Evolutionary conservation across 2,888 invertebrate genomes (phyloP).

Genomic region (Clusia tigrina): DNA sequence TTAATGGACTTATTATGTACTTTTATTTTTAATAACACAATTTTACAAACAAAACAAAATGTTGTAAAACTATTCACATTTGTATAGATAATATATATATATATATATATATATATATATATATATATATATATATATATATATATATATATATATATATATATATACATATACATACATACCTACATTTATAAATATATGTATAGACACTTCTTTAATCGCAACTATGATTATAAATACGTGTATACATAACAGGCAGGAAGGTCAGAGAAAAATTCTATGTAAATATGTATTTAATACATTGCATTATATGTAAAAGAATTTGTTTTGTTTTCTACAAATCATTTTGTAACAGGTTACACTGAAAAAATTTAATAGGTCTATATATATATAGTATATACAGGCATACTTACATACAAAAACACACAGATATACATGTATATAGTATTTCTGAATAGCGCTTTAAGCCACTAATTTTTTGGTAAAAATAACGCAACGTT

Average conservation of each 20-base stretch:
- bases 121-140: constrained; percentile 15
- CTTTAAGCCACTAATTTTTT: no score
- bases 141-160: constrained; percentile 26
- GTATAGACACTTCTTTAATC: not conserved
- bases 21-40: constrained; percentile 24
- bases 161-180: constrained; percentile 36
- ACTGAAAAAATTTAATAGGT: no score
- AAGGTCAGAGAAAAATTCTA: not conserved
- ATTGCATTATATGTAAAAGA: constrained; percentile 8
- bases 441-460: no score
- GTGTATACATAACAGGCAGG: no score
- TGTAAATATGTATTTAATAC: constrained; percentile 16
- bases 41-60: constrained; percentile 10
- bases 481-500: no score
- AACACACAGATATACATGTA: no score
- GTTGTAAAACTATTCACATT: constrained; percentile 11
- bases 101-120: constrained; percentile 12
- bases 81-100: constrained; percentile 7
- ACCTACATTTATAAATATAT: constrained; percentile 24
- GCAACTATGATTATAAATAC: not conserved
- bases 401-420: no score
- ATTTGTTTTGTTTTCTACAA: constrained; percentile 18
- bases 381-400: no score
- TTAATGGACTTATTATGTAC: constrained; percentile 34
- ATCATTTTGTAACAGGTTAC: no score